These are phyloP conservation scores for Subanguina moxae DNA, from an alignment of 1,140 invertebrate genomes.

Conservation along the genomic window DNA sequence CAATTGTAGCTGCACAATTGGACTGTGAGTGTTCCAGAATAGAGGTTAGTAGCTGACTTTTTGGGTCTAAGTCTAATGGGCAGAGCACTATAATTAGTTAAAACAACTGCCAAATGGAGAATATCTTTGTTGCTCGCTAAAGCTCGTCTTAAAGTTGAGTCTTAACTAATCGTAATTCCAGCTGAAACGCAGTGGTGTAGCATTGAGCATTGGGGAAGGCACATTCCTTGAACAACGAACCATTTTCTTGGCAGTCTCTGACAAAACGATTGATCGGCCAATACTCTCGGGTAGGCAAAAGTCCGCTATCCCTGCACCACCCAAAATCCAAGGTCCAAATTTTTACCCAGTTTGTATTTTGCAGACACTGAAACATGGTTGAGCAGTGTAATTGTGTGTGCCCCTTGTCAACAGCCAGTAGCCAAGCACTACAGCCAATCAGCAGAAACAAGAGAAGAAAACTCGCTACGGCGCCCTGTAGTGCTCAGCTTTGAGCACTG, in stretches of 20 bases:
- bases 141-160: too few relatives aligned
- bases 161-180: conserved; percentile 32
- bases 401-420: conserved; percentile 29
- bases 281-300: conserved; percentile 24
- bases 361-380: conserved; percentile 40
- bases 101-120: too few relatives aligned
- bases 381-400: conserved; percentile 34
- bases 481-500: conserved; percentile 54
- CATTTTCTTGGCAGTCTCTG: conserved; percentile 54
- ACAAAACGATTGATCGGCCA: conserved; percentile 46
- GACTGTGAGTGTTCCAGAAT: conserved; percentile 41
- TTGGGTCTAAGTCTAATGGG: background rate
- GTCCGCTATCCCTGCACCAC: background rate
- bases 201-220: conserved; percentile 38
- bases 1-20: conserved; percentile 51
- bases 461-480: conserved; percentile 41
- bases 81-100: background rate
- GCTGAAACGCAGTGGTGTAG: conserved; percentile 42
- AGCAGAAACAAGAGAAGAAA: too few relatives aligned
- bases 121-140: too few relatives aligned
- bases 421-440: background rate
- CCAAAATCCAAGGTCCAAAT: background rate
- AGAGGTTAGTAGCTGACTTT: conserved; percentile 29
- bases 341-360: background rate
- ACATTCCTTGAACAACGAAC: conserved; percentile 42